These are phyloP conservation scores for Cavia aperea DNA, from an alignment of 2,113 vertebrate genomes.

Conservation along the genomic window DNA sequence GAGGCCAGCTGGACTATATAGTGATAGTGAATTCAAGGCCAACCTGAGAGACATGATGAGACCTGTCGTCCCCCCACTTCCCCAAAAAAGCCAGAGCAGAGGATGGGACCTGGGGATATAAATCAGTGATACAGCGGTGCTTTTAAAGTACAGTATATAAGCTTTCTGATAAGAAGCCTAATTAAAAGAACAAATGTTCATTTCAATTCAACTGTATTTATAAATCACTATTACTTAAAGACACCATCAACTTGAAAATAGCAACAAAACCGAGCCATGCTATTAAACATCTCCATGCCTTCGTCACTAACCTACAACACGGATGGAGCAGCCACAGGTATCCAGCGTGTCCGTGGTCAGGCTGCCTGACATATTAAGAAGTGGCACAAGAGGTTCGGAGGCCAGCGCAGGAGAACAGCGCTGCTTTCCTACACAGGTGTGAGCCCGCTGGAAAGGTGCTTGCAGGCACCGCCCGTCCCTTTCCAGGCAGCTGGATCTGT, in stretches of 20 bases:
- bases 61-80: neutral
- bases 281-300: neutral
- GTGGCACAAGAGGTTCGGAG: neutral
- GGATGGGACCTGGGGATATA: neutral
- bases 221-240: slow-evolving; percentile 1
- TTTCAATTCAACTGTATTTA: neutral
- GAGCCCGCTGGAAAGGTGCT: neutral
- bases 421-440: neutral
- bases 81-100: neutral
- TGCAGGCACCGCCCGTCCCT: neutral
- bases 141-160: neutral
- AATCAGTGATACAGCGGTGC: neutral
- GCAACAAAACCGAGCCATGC: neutral
- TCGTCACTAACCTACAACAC: neutral
- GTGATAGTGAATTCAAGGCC: neutral
- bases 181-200: slow-evolving; percentile 1
- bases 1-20: neutral
- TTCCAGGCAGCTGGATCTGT: neutral
- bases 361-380: neutral
- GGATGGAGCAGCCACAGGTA: neutral
- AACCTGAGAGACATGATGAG: neutral
- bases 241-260: neutral
- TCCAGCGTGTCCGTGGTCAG: neutral
- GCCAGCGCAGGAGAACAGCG: neutral
- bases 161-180: neutral